A percentile compares a stretch with the other conserved stretches of the same genome.
These are phyloP conservation scores for Papilio gigon DNA, from an alignment of 2,888 invertebrate genomes.

Conservation along the genomic window DNA sequence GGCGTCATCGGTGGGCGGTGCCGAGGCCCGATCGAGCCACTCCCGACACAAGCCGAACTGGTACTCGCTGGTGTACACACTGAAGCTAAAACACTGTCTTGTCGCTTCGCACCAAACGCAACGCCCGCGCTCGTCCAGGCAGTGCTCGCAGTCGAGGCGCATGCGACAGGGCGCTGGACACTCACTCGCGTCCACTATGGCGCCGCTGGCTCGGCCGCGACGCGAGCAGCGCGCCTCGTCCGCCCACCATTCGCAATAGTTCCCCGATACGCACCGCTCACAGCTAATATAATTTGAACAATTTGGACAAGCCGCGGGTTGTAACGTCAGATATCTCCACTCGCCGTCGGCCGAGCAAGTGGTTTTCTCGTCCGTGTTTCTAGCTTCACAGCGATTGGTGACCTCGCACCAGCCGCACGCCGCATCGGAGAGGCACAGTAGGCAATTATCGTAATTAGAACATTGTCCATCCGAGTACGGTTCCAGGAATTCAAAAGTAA, in stretches of 20 bases:
- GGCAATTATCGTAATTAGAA: slow-evolving; percentile 89
- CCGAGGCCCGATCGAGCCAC: slow-evolving; percentile 93
- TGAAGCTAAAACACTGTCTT: slow-evolving; percentile 95
- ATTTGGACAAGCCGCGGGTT: slow-evolving; percentile 91
- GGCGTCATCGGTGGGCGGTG: slow-evolving; percentile 66
- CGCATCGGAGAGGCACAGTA: slow-evolving; percentile 93
- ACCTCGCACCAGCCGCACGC: slow-evolving; percentile 96
- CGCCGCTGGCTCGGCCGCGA: slow-evolving; percentile 87
- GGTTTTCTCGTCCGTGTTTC: slow-evolving; percentile 85
- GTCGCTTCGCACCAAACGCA: slow-evolving; percentile 98
- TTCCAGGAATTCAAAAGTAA: slow-evolving; percentile 94
- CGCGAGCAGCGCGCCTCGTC: slow-evolving; percentile 93
- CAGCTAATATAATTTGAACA: slow-evolving; percentile 96
- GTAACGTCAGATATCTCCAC: slow-evolving; percentile 91
- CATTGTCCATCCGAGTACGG: slow-evolving; percentile 93
- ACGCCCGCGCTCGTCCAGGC: slow-evolving; percentile 91
- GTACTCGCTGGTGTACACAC: slow-evolving; percentile 97
- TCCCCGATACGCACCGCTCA: slow-evolving; percentile 89
- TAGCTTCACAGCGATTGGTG: slow-evolving; percentile 86
- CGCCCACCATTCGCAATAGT: slow-evolving; percentile 95
- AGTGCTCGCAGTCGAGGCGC: slow-evolving; percentile 89
- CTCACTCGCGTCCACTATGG: slow-evolving; percentile 82
- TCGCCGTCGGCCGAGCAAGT: slow-evolving; percentile 82
- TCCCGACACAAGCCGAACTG: slow-evolving; percentile 96
- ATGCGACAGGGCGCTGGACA: slow-evolving; percentile 93